These are phyloP conservation scores for Valencia hispanica DNA, from an alignment of 2,797 vertebrate genomes.

Conservation along the genomic window DNA sequence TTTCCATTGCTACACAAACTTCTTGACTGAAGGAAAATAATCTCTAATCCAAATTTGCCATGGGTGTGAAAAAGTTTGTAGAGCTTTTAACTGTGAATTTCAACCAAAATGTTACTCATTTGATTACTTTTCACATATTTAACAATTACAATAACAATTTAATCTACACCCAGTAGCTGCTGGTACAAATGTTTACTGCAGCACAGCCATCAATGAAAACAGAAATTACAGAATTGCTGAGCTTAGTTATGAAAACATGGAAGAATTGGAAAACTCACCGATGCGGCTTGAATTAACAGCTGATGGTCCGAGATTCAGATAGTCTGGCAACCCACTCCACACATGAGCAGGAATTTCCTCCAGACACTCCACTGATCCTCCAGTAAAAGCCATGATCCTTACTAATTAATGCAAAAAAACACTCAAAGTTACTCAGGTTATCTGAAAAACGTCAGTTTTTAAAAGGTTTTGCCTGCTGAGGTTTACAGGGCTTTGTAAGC, in stretches of 20 bases:
- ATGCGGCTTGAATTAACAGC: constrained; percentile 87
- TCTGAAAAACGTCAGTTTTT: neutral
- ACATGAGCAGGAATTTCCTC: constrained; percentile 88
- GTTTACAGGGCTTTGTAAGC: constrained; percentile 2
- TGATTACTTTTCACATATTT: neutral
- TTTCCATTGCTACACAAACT: neutral
- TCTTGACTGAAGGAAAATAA: neutral
- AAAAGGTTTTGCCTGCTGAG: constrained; percentile 13
- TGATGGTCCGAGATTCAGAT: constrained; percentile 86
- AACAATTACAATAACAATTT: neutral
- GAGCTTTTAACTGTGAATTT: neutral
- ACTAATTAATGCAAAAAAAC: neutral
- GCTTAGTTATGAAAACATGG: neutral
- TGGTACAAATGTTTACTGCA: constrained; percentile 8
- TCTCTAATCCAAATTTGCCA: neutral
- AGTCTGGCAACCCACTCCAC: constrained; percentile 87
- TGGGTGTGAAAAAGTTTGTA: neutral
- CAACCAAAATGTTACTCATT: neutral
- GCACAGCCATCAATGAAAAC: neutral
- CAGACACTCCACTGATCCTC: constrained; percentile 80
- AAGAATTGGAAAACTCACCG: constrained; percentile 77
- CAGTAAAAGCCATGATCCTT: constrained; percentile 69
- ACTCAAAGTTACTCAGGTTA: neutral
- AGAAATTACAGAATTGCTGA: neutral
- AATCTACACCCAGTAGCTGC: neutral